Conservation (phyloP, 64 coral and sea anemone species). For the Dendronephthya gigantea region DNA sequence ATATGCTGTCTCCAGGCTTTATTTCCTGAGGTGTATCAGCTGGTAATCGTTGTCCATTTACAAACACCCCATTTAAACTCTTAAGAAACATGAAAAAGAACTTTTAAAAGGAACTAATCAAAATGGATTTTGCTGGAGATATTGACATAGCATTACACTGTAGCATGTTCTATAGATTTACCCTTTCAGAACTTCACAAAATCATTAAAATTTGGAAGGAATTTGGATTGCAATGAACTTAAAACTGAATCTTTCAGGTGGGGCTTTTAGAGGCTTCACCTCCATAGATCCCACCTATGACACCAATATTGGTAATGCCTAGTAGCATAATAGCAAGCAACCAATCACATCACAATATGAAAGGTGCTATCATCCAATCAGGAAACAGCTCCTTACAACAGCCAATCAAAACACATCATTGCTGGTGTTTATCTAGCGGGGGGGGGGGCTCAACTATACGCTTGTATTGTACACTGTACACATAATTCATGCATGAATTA, state of each 20-base stretch:
- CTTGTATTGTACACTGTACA: too few species aligned
- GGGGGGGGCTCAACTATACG: neutral
- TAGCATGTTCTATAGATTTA: too few species aligned
- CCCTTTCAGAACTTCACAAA: too few species aligned
- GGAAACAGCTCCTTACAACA: neutral
- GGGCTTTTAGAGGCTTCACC: too few species aligned
- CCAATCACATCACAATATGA: neutral
- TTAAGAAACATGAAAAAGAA: conserved; percentile 21
- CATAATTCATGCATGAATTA: too few species aligned
- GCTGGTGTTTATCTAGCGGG: neutral
- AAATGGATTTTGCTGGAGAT: too few species aligned
- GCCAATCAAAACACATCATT: neutral
- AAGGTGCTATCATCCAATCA: neutral
- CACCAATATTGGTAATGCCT: neutral
- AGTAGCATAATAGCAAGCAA: neutral
- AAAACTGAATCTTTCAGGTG: too few species aligned
- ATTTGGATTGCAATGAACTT: too few species aligned
- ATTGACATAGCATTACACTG: too few species aligned
- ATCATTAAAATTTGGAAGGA: too few species aligned
- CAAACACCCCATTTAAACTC: conserved; percentile 95
- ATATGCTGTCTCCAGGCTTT: conserved; percentile 62
- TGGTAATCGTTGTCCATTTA: conserved; percentile 63
- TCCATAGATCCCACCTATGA: too few species aligned
- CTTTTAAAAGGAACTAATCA: neutral
- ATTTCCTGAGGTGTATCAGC: conserved; percentile 37